phyloP scores from a whole-genome alignment of 2,888 invertebrate species.

The Pyrocoelia pectoralis region DNA sequence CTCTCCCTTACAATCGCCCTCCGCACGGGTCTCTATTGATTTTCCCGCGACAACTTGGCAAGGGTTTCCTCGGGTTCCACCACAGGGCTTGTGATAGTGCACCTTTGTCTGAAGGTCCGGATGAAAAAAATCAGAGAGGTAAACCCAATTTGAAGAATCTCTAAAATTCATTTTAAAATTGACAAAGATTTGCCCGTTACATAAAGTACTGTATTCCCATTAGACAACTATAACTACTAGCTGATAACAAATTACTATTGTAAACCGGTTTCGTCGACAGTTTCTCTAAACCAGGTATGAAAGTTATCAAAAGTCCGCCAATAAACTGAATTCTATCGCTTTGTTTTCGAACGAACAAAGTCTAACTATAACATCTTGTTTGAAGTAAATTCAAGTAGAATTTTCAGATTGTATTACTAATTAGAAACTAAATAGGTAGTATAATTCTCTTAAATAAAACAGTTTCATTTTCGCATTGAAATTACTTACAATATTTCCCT shows the following conservation, averaged over 20 bases:
- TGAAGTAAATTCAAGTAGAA: constrained; percentile 23
- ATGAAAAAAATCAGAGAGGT: constrained; percentile 17
- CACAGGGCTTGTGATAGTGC: constrained; percentile 40
- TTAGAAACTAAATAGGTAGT: constrained; percentile 30
- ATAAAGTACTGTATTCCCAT: constrained; percentile 23
- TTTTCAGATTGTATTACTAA: constrained; percentile 26
- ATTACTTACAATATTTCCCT: constrained; percentile 12
- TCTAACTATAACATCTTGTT: constrained; percentile 21
- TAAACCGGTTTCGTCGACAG: too few species aligned
- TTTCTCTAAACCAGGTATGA: constrained; percentile 16
- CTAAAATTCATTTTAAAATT: constrained; percentile 16
- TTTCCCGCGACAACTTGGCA: constrained; percentile 45
- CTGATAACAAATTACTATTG: constrained; percentile 18
- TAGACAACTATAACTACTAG: constrained; percentile 17
- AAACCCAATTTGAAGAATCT: constrained; percentile 13
- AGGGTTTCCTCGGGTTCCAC: constrained; percentile 42
- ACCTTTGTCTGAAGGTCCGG: constrained; percentile 30
- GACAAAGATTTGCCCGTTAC: constrained; percentile 17
- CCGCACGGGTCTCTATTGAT: constrained; percentile 46
- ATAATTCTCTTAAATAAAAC: constrained; percentile 16
- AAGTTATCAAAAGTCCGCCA: neutral
- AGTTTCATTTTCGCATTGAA: constrained; percentile 24
- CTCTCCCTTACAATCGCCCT: constrained; percentile 43
- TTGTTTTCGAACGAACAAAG: too few species aligned
- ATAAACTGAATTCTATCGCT: too few species aligned